Evolutionary conservation across 2,113 vertebrate genomes (phyloP).

Genomic region (Sorex fumeus): DNA sequence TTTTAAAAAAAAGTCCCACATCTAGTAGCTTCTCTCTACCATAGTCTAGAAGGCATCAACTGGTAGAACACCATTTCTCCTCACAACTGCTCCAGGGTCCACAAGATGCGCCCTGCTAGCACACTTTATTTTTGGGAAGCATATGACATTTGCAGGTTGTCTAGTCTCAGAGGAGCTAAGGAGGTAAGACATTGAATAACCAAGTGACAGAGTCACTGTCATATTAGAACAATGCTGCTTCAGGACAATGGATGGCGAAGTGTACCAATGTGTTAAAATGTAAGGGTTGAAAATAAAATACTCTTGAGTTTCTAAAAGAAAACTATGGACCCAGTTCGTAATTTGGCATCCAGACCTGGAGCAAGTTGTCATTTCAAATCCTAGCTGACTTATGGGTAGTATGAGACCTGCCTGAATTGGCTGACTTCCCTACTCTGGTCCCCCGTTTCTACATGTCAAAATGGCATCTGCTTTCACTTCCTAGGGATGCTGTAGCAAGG

Average conservation of each 20-base stretch:
- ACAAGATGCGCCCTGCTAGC: neutral
- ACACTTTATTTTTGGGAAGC: neutral
- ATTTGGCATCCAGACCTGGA: neutral
- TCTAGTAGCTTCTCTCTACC: neutral
- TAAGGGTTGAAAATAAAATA: constrained; percentile 30
- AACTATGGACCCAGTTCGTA: neutral
- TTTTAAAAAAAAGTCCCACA: too few species aligned
- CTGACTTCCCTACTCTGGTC: neutral
- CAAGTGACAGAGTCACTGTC: neutral
- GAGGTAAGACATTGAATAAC: constrained; percentile 1
- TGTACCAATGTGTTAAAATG: neutral
- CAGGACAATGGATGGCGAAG: neutral
- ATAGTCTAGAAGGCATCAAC: neutral
- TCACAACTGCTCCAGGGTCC: neutral
- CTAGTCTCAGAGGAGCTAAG: neutral
- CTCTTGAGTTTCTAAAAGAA: neutral
- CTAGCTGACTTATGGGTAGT: too few species aligned
- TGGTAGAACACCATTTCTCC: neutral
- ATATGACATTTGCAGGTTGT: neutral
- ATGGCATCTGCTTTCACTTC: neutral
- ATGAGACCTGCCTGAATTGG: rapidly evolving
- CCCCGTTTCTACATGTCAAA: neutral
- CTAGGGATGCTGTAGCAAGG: neutral
- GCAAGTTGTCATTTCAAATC: neutral
- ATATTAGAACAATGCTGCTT: neutral